A percentile compares a stretch with the other conserved stretches of the same genome.
Evolutionary conservation across 2,797 vertebrate species (phyloP).

Genomic region (Fistularia commersonii): DNA sequence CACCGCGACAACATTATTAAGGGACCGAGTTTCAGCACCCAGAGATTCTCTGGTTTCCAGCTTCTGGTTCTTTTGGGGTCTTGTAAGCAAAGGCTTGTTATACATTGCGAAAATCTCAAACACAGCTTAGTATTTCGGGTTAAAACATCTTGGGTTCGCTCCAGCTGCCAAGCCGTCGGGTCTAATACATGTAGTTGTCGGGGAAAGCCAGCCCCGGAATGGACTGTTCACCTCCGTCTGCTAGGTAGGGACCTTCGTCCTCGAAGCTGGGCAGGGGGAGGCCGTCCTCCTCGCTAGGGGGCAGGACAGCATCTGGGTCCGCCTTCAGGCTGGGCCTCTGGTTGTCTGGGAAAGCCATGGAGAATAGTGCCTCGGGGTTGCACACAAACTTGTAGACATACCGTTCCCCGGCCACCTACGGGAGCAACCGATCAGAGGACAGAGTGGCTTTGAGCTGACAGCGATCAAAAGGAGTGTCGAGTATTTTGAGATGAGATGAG

Average conservation of each 20-base stretch:
- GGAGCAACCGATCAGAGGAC: neutral
- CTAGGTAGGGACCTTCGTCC: conserved; percentile 79
- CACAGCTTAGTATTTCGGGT: conserved; percentile 30
- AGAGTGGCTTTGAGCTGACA: neutral
- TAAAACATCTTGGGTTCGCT: neutral
- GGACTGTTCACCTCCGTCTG: conserved; percentile 79
- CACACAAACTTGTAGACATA: conserved; percentile 97
- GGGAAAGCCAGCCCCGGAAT: conserved; percentile 76
- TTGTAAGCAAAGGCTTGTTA: neutral
- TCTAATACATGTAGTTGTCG: conserved; percentile 85
- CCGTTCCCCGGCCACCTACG: conserved; percentile 89
- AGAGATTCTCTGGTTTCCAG: too few species aligned
- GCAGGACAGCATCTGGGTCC: conserved; percentile 77
- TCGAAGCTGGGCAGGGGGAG: conserved; percentile 83
- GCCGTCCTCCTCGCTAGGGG: conserved; percentile 78
- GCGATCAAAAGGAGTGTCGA: too few species aligned
- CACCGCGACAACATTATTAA: too few species aligned
- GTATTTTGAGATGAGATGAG: too few species aligned
- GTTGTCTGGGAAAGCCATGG: conserved; percentile 93
- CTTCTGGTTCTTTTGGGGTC: too few species aligned
- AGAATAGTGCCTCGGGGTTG: conserved; percentile 90
- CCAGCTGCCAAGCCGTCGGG: conserved; percentile 7
- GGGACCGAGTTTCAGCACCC: too few species aligned
- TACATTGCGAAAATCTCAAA: conserved; percentile 4
- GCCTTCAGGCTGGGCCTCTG: conserved; percentile 88